phyloP scores from a whole-genome alignment of 2,888 invertebrate species.

The Melanargia galathea region DNA sequence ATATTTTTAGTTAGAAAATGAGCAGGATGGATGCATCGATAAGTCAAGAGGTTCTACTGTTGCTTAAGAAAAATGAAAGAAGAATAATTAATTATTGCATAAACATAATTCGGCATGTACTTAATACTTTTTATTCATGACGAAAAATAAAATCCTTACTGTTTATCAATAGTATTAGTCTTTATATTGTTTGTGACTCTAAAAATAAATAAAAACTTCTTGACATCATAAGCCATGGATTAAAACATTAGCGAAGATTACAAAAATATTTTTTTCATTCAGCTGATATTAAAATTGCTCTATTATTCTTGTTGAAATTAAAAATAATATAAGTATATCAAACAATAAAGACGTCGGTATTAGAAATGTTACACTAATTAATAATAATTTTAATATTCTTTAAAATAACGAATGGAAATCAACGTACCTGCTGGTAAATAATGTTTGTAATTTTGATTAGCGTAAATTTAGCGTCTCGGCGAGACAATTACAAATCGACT shows the following conservation, averaged over 20 bases:
- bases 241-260: not conserved
- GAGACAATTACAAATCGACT: slow-evolving; percentile 12
- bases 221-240: not conserved
- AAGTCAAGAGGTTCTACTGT: not conserved
- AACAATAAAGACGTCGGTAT: not conserved
- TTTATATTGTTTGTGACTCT: not conserved
- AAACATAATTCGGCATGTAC: not conserved
- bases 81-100: too few species aligned
- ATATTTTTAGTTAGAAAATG: not conserved
- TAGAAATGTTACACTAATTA: too few species aligned
- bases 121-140: not conserved
- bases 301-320: not conserved
- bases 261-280: not conserved
- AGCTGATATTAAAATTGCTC: not conserved
- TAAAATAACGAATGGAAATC: not conserved
- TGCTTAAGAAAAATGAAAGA: too few species aligned
- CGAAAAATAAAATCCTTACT: not conserved
- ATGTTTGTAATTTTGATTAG: slow-evolving; percentile 16
- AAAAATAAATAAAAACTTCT: not conserved
- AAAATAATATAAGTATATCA: not conserved
- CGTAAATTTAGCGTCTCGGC: not conserved
- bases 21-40: not conserved
- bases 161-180: not conserved
- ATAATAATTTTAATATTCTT: not conserved
- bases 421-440: slow-evolving; percentile 1